Percentiles rank a stretch among this genome's conserved stretches.
Conservation (phyloP, 2,113 vertebrate species). For the Aepyceros melampus region DNA sequence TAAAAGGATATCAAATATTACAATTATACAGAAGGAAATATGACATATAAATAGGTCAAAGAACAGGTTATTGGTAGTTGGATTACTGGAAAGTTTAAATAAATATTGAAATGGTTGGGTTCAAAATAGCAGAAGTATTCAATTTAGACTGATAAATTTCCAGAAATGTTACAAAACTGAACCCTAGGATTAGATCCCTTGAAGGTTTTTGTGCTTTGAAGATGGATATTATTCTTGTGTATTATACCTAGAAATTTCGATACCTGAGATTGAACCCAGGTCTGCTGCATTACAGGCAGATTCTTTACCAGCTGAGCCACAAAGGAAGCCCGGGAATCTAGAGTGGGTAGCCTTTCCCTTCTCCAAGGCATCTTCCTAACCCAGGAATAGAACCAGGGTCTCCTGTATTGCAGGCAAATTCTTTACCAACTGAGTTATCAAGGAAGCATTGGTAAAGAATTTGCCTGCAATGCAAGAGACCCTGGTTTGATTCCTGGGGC, state of each 20-base stretch:
- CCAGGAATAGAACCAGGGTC: not conserved
- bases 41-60: not conserved
- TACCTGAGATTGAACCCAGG: not conserved
- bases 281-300: not conserved
- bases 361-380: not conserved
- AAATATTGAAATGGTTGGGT: not conserved
- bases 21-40: not conserved
- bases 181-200: not conserved
- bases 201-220: not conserved
- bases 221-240: not conserved
- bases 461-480: too few relatives aligned
- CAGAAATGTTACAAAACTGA: not conserved
- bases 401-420: not conserved
- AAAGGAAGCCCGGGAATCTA: not conserved
- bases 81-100: not conserved
- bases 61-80: not conserved
- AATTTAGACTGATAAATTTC: not conserved
- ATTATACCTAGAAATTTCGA: not conserved
- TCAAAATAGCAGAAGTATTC: not conserved
- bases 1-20: not conserved
- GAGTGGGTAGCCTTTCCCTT: not conserved
- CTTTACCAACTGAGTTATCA: not conserved
- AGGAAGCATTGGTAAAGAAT: not conserved
- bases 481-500: not conserved
- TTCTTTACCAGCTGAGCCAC: not conserved